phyloP scores from a whole-genome alignment of 2,797 vertebrate species.

The Tinamus major region DNA sequence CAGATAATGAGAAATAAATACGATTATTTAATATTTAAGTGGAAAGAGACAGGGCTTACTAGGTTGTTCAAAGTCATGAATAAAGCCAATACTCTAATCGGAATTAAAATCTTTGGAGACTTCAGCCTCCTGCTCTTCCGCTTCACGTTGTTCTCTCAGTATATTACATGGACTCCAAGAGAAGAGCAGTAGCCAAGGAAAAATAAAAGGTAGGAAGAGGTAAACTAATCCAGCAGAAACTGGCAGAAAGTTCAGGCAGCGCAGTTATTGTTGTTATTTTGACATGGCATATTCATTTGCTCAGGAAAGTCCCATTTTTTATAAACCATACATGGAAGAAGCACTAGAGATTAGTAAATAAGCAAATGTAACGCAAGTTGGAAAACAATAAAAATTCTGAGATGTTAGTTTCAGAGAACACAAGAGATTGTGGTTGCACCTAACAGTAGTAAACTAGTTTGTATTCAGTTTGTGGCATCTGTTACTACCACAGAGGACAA shows the following conservation, averaged over 20 bases:
- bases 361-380: not conserved
- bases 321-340: not conserved
- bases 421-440: not conserved
- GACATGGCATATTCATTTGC: not conserved
- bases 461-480: not conserved
- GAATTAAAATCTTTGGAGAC: not conserved
- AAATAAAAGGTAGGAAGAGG: not conserved
- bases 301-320: accelerated
- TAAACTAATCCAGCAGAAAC: not conserved
- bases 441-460: not conserved
- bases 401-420: not conserved
- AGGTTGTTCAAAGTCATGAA: not conserved
- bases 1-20: not conserved
- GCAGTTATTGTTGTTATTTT: not conserved
- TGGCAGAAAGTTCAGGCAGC: not conserved
- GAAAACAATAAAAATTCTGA: not conserved
- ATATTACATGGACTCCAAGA: not conserved
- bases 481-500: not conserved
- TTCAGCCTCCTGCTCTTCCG: accelerated
- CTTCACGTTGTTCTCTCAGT: not conserved
- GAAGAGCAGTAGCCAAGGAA: not conserved
- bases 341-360: not conserved
- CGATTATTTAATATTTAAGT: not conserved
- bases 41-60: not conserved
- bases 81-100: not conserved